These are phyloP conservation scores for Pygocentrus nattereri DNA, from an alignment of 2,797 vertebrate species.

Conservation along the genomic window DNA sequence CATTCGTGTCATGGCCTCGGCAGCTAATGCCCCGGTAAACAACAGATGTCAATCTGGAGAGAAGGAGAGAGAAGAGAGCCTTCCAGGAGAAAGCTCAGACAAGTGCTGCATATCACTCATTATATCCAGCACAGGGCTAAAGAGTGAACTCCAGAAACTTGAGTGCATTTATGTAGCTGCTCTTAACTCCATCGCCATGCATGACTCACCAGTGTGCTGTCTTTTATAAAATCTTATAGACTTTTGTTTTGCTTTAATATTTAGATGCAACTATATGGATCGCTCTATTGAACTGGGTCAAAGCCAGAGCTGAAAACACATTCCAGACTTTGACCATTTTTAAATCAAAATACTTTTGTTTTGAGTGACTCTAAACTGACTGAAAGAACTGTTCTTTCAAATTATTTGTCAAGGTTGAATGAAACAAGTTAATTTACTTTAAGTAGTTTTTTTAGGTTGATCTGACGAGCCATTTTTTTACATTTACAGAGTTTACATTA, in stretches of 20 bases:
- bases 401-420: too few relatives aligned
- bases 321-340: too few relatives aligned
- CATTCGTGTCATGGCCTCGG: conserved; percentile 24
- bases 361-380: too few relatives aligned
- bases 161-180: conserved; percentile 18
- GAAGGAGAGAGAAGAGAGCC: not conserved
- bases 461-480: too few relatives aligned
- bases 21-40: conserved; percentile 37
- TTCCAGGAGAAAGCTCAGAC: conserved; percentile 3
- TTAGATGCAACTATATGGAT: too few relatives aligned
- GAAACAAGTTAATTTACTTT: too few relatives aligned
- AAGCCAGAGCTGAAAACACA: too few relatives aligned
- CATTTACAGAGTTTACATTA: too few relatives aligned
- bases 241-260: not conserved
- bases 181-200: conserved; percentile 11
- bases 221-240: not conserved
- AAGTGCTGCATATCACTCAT: conserved; percentile 9
- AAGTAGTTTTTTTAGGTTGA: too few relatives aligned
- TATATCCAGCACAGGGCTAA: not conserved
- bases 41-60: conserved; percentile 47
- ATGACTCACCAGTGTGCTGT: not conserved
- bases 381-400: too few relatives aligned
- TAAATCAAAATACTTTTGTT: too few relatives aligned
- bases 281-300: too few relatives aligned
- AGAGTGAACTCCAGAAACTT: not conserved